Percentiles rank a stretch among this genome's conserved stretches.
Evolutionary conservation across 2,797 vertebrate species (phyloP).

Genomic region (Mergus octosetaceus): DNA sequence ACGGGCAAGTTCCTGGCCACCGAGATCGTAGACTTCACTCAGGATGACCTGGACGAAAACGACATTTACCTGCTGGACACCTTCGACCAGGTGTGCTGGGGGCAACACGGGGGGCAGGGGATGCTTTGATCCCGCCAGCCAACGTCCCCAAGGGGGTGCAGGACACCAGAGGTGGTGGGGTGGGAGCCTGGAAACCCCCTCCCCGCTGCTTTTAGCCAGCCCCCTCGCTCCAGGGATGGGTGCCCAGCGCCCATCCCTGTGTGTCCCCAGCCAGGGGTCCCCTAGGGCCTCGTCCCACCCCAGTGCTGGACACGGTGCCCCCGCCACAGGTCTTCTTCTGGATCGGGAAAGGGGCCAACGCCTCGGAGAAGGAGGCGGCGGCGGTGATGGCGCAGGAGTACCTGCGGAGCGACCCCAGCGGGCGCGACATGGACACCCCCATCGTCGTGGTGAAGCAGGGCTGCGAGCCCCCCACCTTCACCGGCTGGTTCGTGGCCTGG

Average conservation of each 20-base stretch:
- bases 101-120: fast-evolving
- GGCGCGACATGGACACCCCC: slow-evolving; percentile 80
- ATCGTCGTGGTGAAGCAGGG: slow-evolving; percentile 88
- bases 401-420: slow-evolving; percentile 81
- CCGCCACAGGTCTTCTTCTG: slow-evolving; percentile 84
- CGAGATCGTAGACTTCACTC: slow-evolving; percentile 84
- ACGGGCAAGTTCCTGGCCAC: slow-evolving; percentile 85
- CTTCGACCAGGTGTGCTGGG: slow-evolving; percentile 84
- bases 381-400: slow-evolving; percentile 83
- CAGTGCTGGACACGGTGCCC: not conserved
- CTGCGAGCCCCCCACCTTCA: slow-evolving; percentile 86
- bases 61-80: slow-evolving; percentile 86
- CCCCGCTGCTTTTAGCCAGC: not conserved
- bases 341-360: slow-evolving; percentile 82
- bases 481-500: slow-evolving; percentile 89
- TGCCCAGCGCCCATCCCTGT: not conserved
- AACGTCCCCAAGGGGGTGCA: fast-evolving
- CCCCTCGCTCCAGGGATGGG: not conserved
- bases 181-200: not conserved
- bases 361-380: slow-evolving; percentile 79
- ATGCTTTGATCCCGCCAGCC: not conserved
- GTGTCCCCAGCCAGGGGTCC: not conserved
- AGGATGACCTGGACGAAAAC: slow-evolving; percentile 86
- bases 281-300: not conserved
- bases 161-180: not conserved